Evolutionary conservation across 2,797 vertebrate genomes (phyloP).

Genomic region (Gadopsis bispinosus): DNA sequence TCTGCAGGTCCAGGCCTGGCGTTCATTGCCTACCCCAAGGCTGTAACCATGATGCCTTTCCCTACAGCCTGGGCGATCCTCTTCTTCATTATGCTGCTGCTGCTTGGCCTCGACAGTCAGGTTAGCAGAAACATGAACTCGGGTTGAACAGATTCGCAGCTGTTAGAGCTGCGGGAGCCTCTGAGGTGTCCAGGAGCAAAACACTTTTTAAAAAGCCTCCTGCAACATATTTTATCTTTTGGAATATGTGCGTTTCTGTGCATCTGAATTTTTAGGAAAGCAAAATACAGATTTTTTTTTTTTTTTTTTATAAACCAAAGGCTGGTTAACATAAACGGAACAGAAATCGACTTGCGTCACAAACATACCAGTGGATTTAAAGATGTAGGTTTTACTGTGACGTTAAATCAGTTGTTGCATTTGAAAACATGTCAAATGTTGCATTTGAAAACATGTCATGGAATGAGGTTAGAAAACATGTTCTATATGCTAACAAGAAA

Average conservation of each 20-base stretch:
- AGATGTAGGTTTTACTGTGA: neutral
- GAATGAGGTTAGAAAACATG: neutral
- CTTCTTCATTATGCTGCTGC: slow-evolving; percentile 99
- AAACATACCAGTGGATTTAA: neutral
- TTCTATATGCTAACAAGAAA: neutral
- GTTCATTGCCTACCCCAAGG: slow-evolving; percentile 99
- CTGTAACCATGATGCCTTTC: slow-evolving; percentile 98
- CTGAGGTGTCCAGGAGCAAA: neutral
- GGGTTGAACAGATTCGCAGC: neutral
- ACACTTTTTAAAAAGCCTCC: neutral
- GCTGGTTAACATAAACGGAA: neutral
- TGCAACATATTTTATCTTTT: neutral
- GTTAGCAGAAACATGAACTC: slow-evolving; percentile 75
- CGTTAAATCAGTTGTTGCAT: neutral
- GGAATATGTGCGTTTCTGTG: neutral
- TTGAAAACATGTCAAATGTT: neutral
- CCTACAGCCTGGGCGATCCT: slow-evolving; percentile 98
- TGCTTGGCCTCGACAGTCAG: slow-evolving; percentile 99
- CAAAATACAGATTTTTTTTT: neutral
- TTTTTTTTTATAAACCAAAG: neutral
- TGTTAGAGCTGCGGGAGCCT: neutral
- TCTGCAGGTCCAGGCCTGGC: slow-evolving; percentile 96
- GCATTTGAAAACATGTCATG: neutral
- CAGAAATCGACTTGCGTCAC: neutral
- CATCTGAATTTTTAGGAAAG: neutral